Conservation (phyloP, 2,113 vertebrate species). For the Deroptyus accipitrinus region DNA sequence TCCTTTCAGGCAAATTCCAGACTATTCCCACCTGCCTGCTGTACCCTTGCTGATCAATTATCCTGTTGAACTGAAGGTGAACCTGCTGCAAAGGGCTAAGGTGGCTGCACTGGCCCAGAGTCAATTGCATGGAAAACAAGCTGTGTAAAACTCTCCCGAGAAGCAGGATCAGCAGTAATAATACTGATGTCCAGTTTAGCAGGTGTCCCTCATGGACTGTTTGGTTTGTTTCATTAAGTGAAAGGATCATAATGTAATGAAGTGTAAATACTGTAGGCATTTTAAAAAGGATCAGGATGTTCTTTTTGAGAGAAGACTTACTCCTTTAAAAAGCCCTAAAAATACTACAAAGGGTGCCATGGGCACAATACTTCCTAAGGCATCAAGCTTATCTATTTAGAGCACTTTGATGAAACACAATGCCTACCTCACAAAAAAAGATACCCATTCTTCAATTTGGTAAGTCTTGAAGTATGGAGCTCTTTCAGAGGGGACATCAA, state of each 20-base stretch:
- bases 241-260: background rate
- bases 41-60: constrained; percentile 47
- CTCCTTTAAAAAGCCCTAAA: background rate
- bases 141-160: background rate
- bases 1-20: constrained; percentile 86
- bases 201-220: background rate
- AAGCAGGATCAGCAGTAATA: background rate
- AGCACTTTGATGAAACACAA: background rate
- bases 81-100: constrained; percentile 40
- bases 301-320: background rate
- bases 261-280: background rate
- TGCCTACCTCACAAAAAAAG: background rate
- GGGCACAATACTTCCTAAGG: background rate
- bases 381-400: background rate
- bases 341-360: background rate
- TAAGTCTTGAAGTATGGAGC: background rate
- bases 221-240: background rate
- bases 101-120: background rate
- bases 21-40: constrained; percentile 47
- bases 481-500: background rate
- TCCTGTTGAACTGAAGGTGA: constrained; percentile 58
- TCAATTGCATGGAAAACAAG: background rate
- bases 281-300: background rate
- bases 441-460: background rate
- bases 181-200: background rate